Evolutionary conservation across 2,797 vertebrate species (phyloP), one percentile per base, ranked within the genome.

Genomic region (Aphelocoma californica): DNA sequence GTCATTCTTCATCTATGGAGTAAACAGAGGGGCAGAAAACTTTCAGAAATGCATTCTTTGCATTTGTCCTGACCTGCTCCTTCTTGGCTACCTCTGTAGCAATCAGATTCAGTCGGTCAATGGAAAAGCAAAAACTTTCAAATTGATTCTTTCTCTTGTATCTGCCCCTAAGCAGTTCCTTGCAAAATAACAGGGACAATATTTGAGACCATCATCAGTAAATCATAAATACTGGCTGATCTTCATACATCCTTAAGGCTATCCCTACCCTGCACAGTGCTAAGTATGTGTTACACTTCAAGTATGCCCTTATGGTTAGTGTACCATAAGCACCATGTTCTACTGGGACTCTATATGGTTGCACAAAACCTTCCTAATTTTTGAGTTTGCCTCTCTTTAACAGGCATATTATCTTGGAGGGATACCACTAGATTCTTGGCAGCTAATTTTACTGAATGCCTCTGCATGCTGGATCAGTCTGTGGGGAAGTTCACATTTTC

Each of bases 311-410:
- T 82, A 77, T 82, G 40, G 20, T 70, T 32, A 78, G 36, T 2
- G 29, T 19, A 65, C 32, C 19, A 78, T 64, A 81, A 74, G 38
- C 0, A 0, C 17, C 4, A 6, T 0, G 0, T 73, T 89, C 61
- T 83, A 13, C 2, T 51, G 53, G 14, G 34, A 81, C 47, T 86
- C 83, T 25, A 25, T 60, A 44, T 4, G 8, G 56, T 65, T 91
- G 65, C 62, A 92, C 26, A 92, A 94, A 90, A 84, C 75, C 38
- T 3, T 69, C 66, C 90, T 79, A 75, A 64, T 71, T 94, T 87
- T 85, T 62, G 28, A 56, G 42, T 80, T 56, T 73, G 32, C 65
- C 31, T 66, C 16, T 70, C 57, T 84, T 56, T 45, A 86, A 91
- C 20, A 8, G 16, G 40, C 51, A 50, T 14, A 10, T 65, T 82